A percentile compares a stretch with the other conserved stretches of the same genome.
These are phyloP conservation scores for Apeira syringaria DNA, from an alignment of 2,888 invertebrate genomes.

Conservation along the genomic window DNA sequence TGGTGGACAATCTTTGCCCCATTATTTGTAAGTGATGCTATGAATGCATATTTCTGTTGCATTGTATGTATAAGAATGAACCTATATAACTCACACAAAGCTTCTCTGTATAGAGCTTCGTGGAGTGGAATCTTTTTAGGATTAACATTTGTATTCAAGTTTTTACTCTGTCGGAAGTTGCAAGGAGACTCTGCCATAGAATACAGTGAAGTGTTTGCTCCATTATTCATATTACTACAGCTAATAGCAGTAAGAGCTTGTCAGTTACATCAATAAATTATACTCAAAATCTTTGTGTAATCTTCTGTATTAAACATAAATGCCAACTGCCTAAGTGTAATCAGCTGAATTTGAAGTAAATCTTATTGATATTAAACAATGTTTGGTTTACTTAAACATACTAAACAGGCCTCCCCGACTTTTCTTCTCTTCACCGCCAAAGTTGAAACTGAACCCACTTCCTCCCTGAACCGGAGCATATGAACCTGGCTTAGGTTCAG, in stretches of 20 bases:
- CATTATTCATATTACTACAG: constrained; percentile 94
- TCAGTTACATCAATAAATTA: constrained; percentile 86
- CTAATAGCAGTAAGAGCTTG: constrained; percentile 96
- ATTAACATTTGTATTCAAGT: constrained; percentile 94
- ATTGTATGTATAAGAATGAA: constrained; percentile 97
- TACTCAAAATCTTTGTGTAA: too few relatives aligned
- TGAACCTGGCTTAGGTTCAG: constrained; percentile 42
- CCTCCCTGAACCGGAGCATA: constrained; percentile 40
- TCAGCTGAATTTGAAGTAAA: constrained; percentile 9
- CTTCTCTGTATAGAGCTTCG: constrained; percentile 90
- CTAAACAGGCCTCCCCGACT: constrained; percentile 63
- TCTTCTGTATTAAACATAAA: constrained; percentile 10
- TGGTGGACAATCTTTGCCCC: constrained; percentile 97
- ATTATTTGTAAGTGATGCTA: constrained; percentile 94
- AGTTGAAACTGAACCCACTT: constrained; percentile 62
- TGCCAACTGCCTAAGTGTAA: constrained; percentile 1
- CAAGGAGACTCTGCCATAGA: constrained; percentile 92
- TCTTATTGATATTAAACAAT: constrained; percentile 3
- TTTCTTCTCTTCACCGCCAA: constrained; percentile 64
- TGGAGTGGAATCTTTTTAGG: constrained; percentile 94
- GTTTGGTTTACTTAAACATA: constrained; percentile 56
- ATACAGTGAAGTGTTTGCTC: constrained; percentile 96
- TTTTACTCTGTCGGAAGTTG: constrained; percentile 94
- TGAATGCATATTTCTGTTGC: constrained; percentile 97
- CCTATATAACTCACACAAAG: constrained; percentile 90